A percentile compares a stretch with the other conserved stretches of the same genome.
phyloP scores from a whole-genome alignment of 2,113 vertebrate species.

The Callospermophilus lateralis region DNA sequence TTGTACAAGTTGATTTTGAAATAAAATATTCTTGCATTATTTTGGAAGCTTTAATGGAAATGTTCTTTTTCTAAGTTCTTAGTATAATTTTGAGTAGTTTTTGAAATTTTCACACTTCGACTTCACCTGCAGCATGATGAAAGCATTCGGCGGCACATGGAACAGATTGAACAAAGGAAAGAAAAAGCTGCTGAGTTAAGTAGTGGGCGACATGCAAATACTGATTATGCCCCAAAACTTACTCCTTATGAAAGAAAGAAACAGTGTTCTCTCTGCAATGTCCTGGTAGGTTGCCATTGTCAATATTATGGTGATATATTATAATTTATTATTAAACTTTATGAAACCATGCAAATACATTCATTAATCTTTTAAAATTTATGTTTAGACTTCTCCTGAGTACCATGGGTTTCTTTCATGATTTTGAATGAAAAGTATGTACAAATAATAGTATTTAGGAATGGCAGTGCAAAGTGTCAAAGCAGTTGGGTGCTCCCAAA shows the following conservation, averaged over 20 bases:
- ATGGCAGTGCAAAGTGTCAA: background rate
- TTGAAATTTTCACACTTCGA: background rate
- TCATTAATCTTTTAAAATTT: slow-evolving; percentile 4
- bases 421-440: background rate
- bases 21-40: background rate
- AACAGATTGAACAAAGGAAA: slow-evolving; percentile 99
- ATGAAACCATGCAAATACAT: background rate
- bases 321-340: background rate
- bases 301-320: background rate
- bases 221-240: slow-evolving; percentile 98
- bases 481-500: background rate
- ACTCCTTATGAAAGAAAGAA: slow-evolving; percentile 98
- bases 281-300: slow-evolving; percentile 89
- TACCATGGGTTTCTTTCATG: background rate
- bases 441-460: background rate
- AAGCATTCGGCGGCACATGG: slow-evolving; percentile 98
- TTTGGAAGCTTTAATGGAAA: background rate
- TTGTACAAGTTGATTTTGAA: background rate
- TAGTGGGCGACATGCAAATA: slow-evolving; percentile 97
- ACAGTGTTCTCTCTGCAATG: slow-evolving; percentile 95
- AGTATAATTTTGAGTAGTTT: background rate
- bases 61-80: background rate
- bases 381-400: background rate
- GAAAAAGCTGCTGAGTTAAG: slow-evolving; percentile 99
- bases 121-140: slow-evolving; percentile 94